Evolutionary conservation across 2,113 vertebrate genomes (phyloP), one percentile per base, ranked within the genome.

Genomic region (Varanus komodoensis): DNA sequence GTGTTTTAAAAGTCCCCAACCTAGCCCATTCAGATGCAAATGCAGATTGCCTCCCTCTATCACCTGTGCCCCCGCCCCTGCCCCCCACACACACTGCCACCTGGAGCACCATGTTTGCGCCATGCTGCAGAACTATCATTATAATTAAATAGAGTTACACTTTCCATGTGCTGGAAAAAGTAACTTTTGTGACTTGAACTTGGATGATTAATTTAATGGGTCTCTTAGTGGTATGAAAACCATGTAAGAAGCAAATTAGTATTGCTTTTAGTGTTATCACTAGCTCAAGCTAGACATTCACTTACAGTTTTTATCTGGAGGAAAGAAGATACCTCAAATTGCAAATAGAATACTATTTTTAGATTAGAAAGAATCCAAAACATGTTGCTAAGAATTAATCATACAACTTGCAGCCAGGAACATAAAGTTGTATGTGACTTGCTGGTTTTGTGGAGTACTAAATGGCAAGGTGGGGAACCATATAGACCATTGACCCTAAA

Each of bases 221-320:
- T 83, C 61, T 93, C 90, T 90, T 54, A 84, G 25, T 89, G 86
- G 92, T 90, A 88, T 34, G 86, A 67, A 86, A 80, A 89, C 34
- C 67, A 78, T 48, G 67, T 23, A 86, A 52, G 57, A 88, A 92
- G 8, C 80, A 86, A 85, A n/a, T 86, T 90, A 84, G 68, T 86
- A 68, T 93, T 89, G 54, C 78, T 89, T 32, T 75, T 52, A 38
- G 82, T 89, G 87, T 82, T 94, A 68, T 96, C 84, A 88, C 77
- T 67, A 89, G 89, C 87, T 92, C 69, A 0, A 0, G 86, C 54
- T 71, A 95, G 91, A 12, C 81, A 81, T 82, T 91, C 90, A 89
- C 91, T 95, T 94, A 71, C 69, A 89, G 90, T 69, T 89, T 93
- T 92, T 94, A 90, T 94, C 93, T 92, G 71, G 92, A 90, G 83